Percentiles rank a stretch among this genome's conserved stretches.
Conservation (phyloP, 1,140 invertebrate genomes). For the Charaxes varanes region DNA sequence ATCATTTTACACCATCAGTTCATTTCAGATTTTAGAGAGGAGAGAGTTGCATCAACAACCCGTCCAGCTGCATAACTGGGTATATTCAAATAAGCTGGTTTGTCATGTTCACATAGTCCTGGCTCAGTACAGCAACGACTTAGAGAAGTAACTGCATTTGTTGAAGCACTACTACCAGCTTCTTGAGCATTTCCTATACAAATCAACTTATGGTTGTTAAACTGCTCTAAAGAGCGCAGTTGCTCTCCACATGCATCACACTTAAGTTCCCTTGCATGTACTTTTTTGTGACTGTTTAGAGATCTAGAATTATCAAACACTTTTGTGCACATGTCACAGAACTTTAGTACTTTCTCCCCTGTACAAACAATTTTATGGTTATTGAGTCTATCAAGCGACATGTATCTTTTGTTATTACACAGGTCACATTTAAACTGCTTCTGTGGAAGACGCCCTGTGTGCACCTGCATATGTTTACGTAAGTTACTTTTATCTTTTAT, state of each 20-base stretch:
- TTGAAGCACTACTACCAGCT: constrained; percentile 35
- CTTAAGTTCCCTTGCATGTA: constrained; percentile 71
- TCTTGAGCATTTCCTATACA: constrained; percentile 49
- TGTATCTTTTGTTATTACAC: constrained; percentile 72
- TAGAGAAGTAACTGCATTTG: constrained; percentile 23
- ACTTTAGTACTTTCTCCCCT: constrained; percentile 69
- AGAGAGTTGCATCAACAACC: constrained; percentile 63
- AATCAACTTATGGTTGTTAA: constrained; percentile 67
- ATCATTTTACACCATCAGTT: constrained; percentile 52
- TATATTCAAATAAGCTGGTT: constrained; percentile 71
- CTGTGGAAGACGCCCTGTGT: constrained; percentile 71
- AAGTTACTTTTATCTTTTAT: constrained; percentile 74
- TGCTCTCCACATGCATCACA: constrained; percentile 72
- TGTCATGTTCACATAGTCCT: constrained; percentile 70
- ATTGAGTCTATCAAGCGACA: constrained; percentile 70
- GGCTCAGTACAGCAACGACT: constrained; percentile 66
- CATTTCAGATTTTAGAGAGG: constrained; percentile 68
- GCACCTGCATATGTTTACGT: constrained; percentile 74
- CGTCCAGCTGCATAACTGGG: constrained; percentile 61
- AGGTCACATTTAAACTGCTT: constrained; percentile 74
- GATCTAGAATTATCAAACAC: constrained; percentile 74
- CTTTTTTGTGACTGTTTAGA: constrained; percentile 73
- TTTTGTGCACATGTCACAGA: constrained; percentile 73
- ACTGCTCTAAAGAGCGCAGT: constrained; percentile 67
- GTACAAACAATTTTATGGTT: constrained; percentile 72